Percentiles rank a stretch among this genome's conserved stretches.
Evolutionary conservation across 2,113 vertebrate genomes (phyloP).

Genomic region (Eira barbara): DNA sequence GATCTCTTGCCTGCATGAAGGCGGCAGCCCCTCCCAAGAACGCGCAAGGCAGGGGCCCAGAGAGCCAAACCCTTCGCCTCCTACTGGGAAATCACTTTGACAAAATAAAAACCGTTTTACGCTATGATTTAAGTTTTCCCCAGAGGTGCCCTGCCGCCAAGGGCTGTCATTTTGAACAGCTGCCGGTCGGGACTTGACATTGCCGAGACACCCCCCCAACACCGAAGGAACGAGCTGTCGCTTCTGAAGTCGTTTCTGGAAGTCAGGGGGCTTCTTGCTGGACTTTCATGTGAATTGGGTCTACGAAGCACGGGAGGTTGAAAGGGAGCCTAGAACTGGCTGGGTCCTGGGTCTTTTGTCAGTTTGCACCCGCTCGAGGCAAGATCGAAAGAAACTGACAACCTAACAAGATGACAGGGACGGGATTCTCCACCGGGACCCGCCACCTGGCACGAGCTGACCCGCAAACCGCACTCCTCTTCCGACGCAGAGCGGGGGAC

Average conservation of each 20-base stretch:
- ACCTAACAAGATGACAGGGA: neutral
- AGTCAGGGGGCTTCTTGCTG: neutral
- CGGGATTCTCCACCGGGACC: neutral
- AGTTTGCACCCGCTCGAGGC: neutral
- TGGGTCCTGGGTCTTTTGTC: neutral
- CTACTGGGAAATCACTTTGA: neutral
- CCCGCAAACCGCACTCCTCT: accelerated
- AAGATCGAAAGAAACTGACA: neutral
- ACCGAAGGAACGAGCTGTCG: neutral
- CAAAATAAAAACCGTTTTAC: neutral
- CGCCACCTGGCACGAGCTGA: neutral
- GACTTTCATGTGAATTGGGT: neutral
- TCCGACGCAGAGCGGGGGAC: neutral
- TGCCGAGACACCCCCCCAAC: neutral
- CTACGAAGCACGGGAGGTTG: neutral
- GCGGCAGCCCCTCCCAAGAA: neutral
- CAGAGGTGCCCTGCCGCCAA: neutral
- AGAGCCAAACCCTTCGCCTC: neutral
- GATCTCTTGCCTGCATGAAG: neutral
- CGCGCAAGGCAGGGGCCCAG: neutral
- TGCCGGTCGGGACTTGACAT: neutral
- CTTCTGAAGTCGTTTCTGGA: neutral
- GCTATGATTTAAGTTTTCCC: neutral
- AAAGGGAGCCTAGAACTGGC: neutral
- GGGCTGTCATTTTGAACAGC: neutral